Percentiles rank a stretch among this genome's conserved stretches.
phyloP scores from a whole-genome alignment of 2,797 vertebrate species.

The Amblyraja radiata region DNA sequence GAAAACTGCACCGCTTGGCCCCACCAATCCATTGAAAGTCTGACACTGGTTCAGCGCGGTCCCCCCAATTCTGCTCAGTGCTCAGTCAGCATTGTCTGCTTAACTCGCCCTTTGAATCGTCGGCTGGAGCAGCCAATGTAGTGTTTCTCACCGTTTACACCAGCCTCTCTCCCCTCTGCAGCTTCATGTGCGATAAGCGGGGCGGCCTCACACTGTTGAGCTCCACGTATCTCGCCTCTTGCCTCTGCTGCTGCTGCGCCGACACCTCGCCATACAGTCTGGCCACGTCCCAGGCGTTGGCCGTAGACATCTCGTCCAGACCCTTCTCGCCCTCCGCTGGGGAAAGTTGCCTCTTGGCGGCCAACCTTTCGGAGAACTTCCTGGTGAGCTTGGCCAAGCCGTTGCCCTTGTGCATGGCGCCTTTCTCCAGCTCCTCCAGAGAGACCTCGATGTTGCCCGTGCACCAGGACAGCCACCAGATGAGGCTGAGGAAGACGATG shows the following conservation, averaged over 20 bases:
- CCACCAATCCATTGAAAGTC: not conserved
- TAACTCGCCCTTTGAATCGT: not conserved
- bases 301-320: not conserved
- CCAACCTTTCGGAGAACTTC: slow-evolving; percentile 57
- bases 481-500: slow-evolving; percentile 64
- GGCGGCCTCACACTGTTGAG: not conserved
- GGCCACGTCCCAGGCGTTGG: not conserved
- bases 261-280: not conserved
- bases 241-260: too few species aligned
- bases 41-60: not conserved
- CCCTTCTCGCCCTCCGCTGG: not conserved
- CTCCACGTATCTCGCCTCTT: not conserved
- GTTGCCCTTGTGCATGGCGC: slow-evolving; percentile 41
- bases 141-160: not conserved
- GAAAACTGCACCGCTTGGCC: too few species aligned
- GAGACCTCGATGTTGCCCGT: slow-evolving; percentile 55
- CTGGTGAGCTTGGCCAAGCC: slow-evolving; percentile 58
- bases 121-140: not conserved
- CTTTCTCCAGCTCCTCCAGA: slow-evolving; percentile 44
- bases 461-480: slow-evolving; percentile 72
- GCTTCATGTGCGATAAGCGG: too few species aligned
- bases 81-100: not conserved
- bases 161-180: not conserved
- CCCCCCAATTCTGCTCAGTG: not conserved
- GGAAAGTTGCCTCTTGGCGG: slow-evolving; percentile 37